Evolutionary conservation across 2,113 vertebrate species (phyloP).

Genomic region (Anser brachyrhynchus): DNA sequence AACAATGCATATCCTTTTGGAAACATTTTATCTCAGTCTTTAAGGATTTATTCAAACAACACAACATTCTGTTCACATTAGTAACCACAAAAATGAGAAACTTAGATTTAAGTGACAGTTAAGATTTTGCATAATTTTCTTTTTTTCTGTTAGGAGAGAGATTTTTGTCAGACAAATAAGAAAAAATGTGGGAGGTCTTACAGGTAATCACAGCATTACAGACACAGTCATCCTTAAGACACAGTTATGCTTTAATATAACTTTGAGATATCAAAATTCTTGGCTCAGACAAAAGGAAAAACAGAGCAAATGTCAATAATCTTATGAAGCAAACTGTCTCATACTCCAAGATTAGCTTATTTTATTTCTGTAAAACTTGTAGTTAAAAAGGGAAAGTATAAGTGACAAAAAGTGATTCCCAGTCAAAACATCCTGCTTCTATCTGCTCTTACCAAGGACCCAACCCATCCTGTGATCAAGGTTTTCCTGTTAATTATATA

Average conservation of each 20-base stretch:
- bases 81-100: constrained; percentile 41
- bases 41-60: constrained; percentile 15
- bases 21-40: constrained; percentile 21
- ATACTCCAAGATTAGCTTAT: neutral
- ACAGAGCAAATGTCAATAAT: neutral
- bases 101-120: constrained; percentile 31
- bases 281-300: constrained; percentile 5
- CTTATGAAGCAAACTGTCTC: neutral
- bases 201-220: constrained; percentile 7
- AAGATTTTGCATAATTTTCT: constrained; percentile 31
- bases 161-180: constrained; percentile 26
- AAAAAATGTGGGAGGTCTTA: neutral
- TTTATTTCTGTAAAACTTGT: neutral
- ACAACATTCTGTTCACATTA: neutral
- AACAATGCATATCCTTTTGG: constrained; percentile 10
- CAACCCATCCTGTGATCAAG: neutral
- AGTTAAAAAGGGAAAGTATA: neutral
- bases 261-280: neutral
- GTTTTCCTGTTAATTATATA: neutral
- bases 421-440: neutral
- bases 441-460: neutral
- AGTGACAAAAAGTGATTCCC: neutral
- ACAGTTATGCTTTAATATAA: constrained; percentile 2
- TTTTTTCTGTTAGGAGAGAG: neutral
- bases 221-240: neutral